These are phyloP conservation scores for Mactromeris polynyma DNA, from an alignment of 2,888 invertebrate species.

Conservation along the genomic window DNA sequence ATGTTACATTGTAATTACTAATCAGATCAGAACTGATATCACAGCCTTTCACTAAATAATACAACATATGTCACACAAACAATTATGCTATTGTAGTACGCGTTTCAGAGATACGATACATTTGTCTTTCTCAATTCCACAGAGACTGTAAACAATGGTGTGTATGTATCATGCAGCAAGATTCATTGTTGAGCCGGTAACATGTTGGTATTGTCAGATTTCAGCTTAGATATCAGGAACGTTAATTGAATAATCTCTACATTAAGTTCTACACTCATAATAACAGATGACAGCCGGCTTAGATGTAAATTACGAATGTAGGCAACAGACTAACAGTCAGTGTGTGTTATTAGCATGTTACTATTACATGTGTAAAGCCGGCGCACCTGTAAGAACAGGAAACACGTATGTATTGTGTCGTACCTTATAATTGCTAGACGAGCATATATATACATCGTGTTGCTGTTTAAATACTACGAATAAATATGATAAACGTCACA, in stretches of 20 bases:
- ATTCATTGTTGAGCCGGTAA: neutral
- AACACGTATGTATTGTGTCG: neutral
- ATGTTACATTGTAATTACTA: neutral
- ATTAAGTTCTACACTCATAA: neutral
- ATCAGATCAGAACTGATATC: neutral
- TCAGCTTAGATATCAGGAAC: neutral
- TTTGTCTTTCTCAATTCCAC: neutral
- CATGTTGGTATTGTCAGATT: neutral
- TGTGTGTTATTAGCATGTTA: neutral
- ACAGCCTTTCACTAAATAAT: neutral
- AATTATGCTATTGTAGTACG: neutral
- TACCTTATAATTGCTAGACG: neutral
- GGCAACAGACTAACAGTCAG: neutral
- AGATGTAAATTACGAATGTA: neutral
- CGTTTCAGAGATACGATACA: neutral
- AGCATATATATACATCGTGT: neutral
- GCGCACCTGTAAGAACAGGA: neutral
- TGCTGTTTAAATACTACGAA: neutral
- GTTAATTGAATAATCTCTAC: neutral
- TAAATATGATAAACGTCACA: neutral
- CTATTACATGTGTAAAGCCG: neutral
- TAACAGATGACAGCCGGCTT: neutral
- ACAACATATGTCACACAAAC: neutral
- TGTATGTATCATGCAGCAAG: neutral
- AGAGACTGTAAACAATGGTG: neutral